These are phyloP conservation scores for Pempheris klunzingeri DNA, from an alignment of 2,797 vertebrate genomes.

Conservation along the genomic window DNA sequence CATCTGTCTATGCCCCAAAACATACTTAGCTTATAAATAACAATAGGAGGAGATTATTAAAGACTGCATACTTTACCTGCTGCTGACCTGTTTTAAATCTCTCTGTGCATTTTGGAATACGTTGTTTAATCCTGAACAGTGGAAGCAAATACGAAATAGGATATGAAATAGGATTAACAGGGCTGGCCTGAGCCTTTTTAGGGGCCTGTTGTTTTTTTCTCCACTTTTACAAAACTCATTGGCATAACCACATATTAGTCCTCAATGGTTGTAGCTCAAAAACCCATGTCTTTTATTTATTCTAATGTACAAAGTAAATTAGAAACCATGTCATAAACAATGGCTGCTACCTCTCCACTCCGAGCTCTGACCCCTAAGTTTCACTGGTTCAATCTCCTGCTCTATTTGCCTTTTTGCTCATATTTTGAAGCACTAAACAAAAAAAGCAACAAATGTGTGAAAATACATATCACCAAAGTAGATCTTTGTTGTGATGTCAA, in stretches of 20 bases:
- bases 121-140: slow-evolving; percentile 16
- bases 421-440: not conserved
- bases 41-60: not conserved
- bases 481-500: not conserved
- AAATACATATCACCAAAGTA: not conserved
- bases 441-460: not conserved
- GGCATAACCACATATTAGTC: not conserved
- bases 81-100: slow-evolving; percentile 16
- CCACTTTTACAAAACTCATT: not conserved
- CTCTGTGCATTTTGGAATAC: slow-evolving; percentile 4
- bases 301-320: not conserved
- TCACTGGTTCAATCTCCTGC: not conserved
- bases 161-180: slow-evolving; percentile 11
- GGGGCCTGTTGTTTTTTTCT: too few relatives aligned
- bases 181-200: too few relatives aligned
- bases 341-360: too few relatives aligned
- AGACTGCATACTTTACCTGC: not conserved
- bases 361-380: not conserved
- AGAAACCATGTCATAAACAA: not conserved
- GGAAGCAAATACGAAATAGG: slow-evolving; percentile 1
- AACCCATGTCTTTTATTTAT: not conserved
- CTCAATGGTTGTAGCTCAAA: not conserved
- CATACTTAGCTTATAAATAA: not conserved
- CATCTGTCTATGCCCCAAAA: not conserved
- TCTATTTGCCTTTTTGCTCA: not conserved